Conservation (phyloP, 2,888 invertebrate genomes). For the Tridacna gigas region DNA sequence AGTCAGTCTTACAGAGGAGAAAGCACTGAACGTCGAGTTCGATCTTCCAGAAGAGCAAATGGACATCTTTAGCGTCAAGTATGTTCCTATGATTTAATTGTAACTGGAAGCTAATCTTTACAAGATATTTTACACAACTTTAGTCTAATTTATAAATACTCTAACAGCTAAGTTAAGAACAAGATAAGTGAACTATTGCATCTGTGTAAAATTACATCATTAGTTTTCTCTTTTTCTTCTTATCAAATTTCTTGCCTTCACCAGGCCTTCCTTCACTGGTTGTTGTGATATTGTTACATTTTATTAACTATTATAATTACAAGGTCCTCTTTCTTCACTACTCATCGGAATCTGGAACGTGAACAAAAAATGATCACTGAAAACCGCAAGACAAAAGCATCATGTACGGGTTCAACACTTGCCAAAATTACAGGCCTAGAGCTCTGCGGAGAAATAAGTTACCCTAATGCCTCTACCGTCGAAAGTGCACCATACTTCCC, state of each 20-base stretch:
- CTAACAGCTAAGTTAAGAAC: no score
- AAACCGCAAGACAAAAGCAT: slow-evolving; percentile 87
- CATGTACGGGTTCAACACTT: slow-evolving; percentile 80
- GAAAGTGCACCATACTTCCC: slow-evolving; percentile 84
- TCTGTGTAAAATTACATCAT: no score
- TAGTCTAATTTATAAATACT: no score
- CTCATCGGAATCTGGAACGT: slow-evolving; percentile 86
- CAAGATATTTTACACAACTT: no score
- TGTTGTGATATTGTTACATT: no score
- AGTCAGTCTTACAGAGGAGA: slow-evolving; percentile 89
- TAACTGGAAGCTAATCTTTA: no score
- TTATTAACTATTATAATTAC: no score
- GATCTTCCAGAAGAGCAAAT: slow-evolving; percentile 93
- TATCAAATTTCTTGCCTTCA: no score
- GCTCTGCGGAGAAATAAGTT: slow-evolving; percentile 90
- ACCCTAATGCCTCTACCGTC: slow-evolving; percentile 89
- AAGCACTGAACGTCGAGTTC: slow-evolving; percentile 90
- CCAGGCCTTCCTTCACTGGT: no score
- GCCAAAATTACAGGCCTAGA: slow-evolving; percentile 93
- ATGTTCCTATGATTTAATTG: slow-evolving; percentile 64
- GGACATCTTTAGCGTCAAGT: slow-evolving; percentile 92
- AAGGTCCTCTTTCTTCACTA: slow-evolving; percentile 81
- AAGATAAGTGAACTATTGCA: no score
- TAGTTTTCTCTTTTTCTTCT: no score
- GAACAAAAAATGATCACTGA: slow-evolving; percentile 89